Evolutionary conservation across 2,797 vertebrate species (phyloP).

Genomic region (Hypotaenidia philippensis): DNA sequence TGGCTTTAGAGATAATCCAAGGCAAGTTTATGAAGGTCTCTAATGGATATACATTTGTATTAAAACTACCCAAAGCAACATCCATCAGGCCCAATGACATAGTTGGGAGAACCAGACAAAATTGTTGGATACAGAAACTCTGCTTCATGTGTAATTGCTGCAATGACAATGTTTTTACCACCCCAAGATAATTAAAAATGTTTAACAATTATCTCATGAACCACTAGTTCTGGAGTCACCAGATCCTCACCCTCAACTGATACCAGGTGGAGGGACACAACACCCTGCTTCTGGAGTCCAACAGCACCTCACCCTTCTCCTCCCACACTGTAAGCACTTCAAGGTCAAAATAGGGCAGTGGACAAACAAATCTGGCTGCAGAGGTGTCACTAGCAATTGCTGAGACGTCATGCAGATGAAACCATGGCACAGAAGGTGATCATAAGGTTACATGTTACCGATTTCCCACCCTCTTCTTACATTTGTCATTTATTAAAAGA

Average conservation of each 20-base stretch:
- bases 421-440: neutral
- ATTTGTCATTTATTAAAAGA: neutral
- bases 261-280: constrained; percentile 28
- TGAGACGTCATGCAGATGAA: neutral
- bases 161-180: neutral
- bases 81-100: neutral
- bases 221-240: neutral
- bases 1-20: neutral
- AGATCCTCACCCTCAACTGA: neutral
- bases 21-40: neutral
- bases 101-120: neutral
- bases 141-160: neutral
- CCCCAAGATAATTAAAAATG: neutral
- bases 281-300: neutral
- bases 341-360: neutral
- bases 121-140: constrained; percentile 7
- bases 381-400: neutral
- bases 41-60: neutral
- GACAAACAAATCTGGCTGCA: neutral
- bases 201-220: constrained; percentile 14
- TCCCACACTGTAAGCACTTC: neutral
- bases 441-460: neutral
- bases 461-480: neutral
- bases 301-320: constrained; percentile 37
- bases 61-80: neutral